phyloP scores from a whole-genome alignment of 2,113 vertebrate species.

The Pseudolaguvia tuberculata region DNA sequence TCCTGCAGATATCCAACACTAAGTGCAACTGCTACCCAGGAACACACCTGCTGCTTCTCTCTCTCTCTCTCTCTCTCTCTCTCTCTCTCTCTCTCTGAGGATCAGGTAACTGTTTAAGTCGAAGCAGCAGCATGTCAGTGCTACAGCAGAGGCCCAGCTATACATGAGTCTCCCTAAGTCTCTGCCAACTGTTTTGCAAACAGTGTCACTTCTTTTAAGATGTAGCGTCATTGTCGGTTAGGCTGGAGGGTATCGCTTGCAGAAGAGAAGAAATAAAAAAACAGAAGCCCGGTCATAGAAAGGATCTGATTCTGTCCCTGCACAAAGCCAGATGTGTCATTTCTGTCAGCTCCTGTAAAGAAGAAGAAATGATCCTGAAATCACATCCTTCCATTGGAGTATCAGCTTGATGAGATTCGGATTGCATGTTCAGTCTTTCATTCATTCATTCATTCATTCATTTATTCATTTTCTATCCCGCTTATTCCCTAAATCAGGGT shows the following conservation, averaged over 20 bases:
- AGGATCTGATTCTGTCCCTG: neutral
- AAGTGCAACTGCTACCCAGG: constrained; percentile 45
- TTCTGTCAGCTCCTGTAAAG: neutral
- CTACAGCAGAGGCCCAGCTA: neutral
- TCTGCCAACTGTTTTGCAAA: constrained; percentile 16
- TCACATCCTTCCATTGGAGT: no score
- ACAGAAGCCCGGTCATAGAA: no score
- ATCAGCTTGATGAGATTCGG: no score
- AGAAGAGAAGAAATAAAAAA: neutral
- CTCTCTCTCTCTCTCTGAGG: neutral
- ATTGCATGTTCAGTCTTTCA: no score
- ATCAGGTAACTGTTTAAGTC: constrained; percentile 8
- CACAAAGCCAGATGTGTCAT: neutral
- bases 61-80: neutral
- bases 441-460: no score
- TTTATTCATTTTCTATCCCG: no score
- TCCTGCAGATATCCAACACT: constrained; percentile 41
- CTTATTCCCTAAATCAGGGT: no score
- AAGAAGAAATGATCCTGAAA: neutral
- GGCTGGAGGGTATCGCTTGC: neutral
- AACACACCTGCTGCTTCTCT: constrained; percentile 46
- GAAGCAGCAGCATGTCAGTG: neutral
- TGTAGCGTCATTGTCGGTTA: neutral
- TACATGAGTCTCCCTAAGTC: neutral
- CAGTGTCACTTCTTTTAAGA: constrained; percentile 11